phyloP scores from a whole-genome alignment of 1,140 invertebrate genomes.

The Araneus ventricosus region DNA sequence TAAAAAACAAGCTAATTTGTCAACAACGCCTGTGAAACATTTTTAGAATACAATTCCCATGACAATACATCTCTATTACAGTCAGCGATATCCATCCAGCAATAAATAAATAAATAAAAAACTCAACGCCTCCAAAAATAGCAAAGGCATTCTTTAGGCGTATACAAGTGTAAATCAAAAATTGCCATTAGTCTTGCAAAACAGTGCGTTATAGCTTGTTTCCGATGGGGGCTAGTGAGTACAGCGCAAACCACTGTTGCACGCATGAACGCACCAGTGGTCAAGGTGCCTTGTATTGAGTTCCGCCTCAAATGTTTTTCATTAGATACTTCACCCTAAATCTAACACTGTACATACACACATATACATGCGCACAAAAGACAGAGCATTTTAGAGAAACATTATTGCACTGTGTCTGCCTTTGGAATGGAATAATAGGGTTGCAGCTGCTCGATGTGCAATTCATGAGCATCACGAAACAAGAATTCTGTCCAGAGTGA shows the following conservation, averaged over 20 bases:
- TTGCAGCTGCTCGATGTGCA: background rate
- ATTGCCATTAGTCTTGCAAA: slow-evolving; percentile 52
- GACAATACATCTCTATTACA: no score
- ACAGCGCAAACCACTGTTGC: slow-evolving; percentile 2
- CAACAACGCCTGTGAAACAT: no score
- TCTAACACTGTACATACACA: background rate
- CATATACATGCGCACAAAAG: background rate
- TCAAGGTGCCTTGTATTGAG: background rate
- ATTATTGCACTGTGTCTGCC: background rate
- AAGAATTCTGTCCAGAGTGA: background rate
- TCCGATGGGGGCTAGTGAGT: slow-evolving; percentile 31
- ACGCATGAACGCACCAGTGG: slow-evolving; percentile 54
- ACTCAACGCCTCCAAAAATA: background rate
- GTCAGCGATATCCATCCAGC: no score
- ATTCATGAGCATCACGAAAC: background rate
- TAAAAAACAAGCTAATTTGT: no score
- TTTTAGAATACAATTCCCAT: no score
- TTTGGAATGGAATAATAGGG: background rate
- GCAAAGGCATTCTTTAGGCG: slow-evolving; percentile 21
- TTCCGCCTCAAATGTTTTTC: slow-evolving; percentile 58
- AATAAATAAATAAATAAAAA: background rate
- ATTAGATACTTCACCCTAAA: slow-evolving; percentile 33
- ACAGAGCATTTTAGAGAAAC: background rate
- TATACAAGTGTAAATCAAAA: slow-evolving; percentile 39
- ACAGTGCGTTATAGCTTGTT: slow-evolving; percentile 33